phyloP scores from a whole-genome alignment of 2,113 vertebrate genomes.

The Rutilus rutilus region DNA sequence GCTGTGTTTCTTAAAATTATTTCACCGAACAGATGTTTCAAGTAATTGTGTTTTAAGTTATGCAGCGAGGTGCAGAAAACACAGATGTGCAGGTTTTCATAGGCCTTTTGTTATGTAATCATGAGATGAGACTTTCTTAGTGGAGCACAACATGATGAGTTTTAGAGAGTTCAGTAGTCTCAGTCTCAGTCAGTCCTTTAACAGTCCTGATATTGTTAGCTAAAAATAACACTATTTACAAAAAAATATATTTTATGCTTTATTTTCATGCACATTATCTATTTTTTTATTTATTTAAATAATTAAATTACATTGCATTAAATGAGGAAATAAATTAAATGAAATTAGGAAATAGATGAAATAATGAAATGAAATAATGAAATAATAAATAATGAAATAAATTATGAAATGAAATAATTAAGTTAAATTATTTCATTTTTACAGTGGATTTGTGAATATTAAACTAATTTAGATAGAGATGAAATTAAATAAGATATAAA shows the following conservation, averaged over 20 bases:
- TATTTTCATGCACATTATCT: neutral
- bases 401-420: too few relatives aligned
- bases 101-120: neutral
- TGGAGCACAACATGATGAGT: neutral
- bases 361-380: too few relatives aligned
- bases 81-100: neutral
- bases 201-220: neutral
- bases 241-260: too few relatives aligned
- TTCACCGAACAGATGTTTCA: slow-evolving; percentile 2
- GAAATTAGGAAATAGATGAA: too few relatives aligned
- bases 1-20: neutral
- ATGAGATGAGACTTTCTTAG: neutral
- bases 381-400: too few relatives aligned
- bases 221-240: too few relatives aligned
- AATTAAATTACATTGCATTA: too few relatives aligned
- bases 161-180: neutral
- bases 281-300: neutral
- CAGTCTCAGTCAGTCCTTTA: neutral
- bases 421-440: neutral
- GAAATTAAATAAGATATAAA: neutral
- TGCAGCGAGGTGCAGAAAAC: neutral
- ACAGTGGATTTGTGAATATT: too few relatives aligned
- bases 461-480: neutral
- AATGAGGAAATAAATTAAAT: too few relatives aligned
- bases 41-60: slow-evolving; percentile 4